phyloP scores from a whole-genome alignment of 2,113 vertebrate genomes.

The Oophaga pumilio region DNA sequence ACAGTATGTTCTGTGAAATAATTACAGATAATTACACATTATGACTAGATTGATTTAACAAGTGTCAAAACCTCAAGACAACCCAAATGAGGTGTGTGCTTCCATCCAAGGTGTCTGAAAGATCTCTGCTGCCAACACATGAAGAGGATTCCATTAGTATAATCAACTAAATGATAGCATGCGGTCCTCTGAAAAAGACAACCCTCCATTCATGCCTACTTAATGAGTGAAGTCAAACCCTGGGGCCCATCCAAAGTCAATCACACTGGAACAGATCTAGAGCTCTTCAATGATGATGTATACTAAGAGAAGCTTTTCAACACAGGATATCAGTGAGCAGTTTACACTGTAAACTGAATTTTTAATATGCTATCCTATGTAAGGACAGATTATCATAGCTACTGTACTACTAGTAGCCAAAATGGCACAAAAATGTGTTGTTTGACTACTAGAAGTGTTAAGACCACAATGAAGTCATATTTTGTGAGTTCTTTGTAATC shows the following conservation, averaged over 20 bases:
- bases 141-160: not conserved
- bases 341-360: not conserved
- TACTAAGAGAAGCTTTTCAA: not conserved
- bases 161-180: not conserved
- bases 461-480: too few species aligned
- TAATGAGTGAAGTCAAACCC: not conserved
- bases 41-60: not conserved
- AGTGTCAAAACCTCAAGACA: not conserved
- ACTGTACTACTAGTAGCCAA: too few species aligned
- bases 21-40: not conserved
- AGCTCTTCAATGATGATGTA: not conserved
- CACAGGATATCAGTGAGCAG: not conserved
- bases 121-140: not conserved
- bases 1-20: constrained; percentile 5
- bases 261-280: not conserved
- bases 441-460: too few species aligned
- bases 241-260: not conserved
- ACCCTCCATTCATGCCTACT: constrained; percentile 6
- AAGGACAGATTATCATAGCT: too few species aligned
- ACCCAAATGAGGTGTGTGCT: not conserved
- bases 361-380: not conserved
- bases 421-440: too few species aligned
- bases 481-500: too few species aligned
- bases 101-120: not conserved
- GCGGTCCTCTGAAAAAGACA: not conserved